Conservation (phyloP, 2,888 invertebrate species). For the Hirtodrosophila confusa region DNA sequence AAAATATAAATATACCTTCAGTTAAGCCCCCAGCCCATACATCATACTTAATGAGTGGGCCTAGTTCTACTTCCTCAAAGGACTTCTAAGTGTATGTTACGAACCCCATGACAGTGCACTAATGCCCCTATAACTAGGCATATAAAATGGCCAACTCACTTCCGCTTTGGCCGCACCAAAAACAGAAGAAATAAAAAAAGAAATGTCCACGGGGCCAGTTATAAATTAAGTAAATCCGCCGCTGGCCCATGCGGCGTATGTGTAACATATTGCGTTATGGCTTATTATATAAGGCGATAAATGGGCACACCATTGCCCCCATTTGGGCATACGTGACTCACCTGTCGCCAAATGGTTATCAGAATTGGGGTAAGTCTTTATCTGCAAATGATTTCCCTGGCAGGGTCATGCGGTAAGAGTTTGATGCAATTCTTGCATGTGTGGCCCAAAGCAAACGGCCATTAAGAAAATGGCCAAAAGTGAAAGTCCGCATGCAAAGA, state of each 20-base stretch:
- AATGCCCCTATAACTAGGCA: constrained; percentile 35
- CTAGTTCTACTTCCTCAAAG: not conserved
- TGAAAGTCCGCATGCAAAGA: constrained; percentile 77
- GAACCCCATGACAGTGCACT: constrained; percentile 50
- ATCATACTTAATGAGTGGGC: no score
- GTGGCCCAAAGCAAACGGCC: constrained; percentile 40
- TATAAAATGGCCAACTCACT: constrained; percentile 66
- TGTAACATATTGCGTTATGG: constrained; percentile 76
- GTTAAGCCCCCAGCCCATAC: no score
- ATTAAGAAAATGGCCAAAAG: constrained; percentile 65
- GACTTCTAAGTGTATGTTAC: constrained; percentile 5
- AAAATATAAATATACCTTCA: no score
- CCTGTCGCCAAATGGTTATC: constrained; percentile 42
- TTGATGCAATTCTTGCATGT: constrained; percentile 79
- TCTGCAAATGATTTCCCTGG: constrained; percentile 23
- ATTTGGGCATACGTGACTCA: constrained; percentile 36
- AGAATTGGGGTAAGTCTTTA: constrained; percentile 33
- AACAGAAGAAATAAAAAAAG: constrained; percentile 5
- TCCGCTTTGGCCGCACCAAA: constrained; percentile 51
- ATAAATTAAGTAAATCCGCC: constrained; percentile 66
- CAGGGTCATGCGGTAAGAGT: constrained; percentile 27
- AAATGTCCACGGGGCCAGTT: constrained; percentile 50
- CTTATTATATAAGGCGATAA: constrained; percentile 63
- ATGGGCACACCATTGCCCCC: constrained; percentile 20
- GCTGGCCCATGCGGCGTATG: constrained; percentile 63